Evolutionary conservation across 2,797 vertebrate species (phyloP).

Genomic region (Phyllotis vaccarum): DNA sequence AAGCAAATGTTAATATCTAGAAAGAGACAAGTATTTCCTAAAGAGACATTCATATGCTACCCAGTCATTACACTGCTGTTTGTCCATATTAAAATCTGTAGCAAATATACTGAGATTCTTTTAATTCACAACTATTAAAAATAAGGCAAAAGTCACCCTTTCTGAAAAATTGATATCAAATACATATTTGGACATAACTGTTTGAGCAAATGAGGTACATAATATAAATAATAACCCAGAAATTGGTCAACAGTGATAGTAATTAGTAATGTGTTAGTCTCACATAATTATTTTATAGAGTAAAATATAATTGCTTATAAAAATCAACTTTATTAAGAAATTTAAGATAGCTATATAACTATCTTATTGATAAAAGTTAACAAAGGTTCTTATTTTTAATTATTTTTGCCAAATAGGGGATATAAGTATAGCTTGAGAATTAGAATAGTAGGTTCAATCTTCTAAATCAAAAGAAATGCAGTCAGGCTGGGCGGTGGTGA

Average conservation of each 20-base stretch:
- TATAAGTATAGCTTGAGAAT: not conserved
- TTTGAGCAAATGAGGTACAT: not conserved
- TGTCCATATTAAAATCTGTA: not conserved
- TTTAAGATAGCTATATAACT: not conserved
- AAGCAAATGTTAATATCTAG: not conserved
- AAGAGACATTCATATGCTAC: not conserved
- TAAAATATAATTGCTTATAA: not conserved
- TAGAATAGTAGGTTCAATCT: not conserved
- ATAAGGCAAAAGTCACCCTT: not conserved
- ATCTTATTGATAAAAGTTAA: not conserved
- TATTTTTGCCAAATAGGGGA: not conserved
- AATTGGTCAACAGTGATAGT: not conserved
- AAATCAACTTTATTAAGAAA: not conserved
- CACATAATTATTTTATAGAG: not conserved
- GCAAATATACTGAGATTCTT: not conserved
- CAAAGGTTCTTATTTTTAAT: not conserved
- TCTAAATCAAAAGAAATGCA: not conserved
- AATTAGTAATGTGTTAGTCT: not conserved
- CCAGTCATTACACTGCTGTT: not conserved
- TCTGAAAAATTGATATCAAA: slow-evolving; percentile 17
- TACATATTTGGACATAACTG: not conserved
- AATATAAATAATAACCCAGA: slow-evolving; percentile 35
- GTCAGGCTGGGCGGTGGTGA: not conserved
- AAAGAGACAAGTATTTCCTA: not conserved
- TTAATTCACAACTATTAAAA: not conserved